Evolutionary conservation across 2,797 vertebrate species (phyloP), one percentile per base, ranked within the genome.

Genomic region (Scyliorhinus canicula): DNA sequence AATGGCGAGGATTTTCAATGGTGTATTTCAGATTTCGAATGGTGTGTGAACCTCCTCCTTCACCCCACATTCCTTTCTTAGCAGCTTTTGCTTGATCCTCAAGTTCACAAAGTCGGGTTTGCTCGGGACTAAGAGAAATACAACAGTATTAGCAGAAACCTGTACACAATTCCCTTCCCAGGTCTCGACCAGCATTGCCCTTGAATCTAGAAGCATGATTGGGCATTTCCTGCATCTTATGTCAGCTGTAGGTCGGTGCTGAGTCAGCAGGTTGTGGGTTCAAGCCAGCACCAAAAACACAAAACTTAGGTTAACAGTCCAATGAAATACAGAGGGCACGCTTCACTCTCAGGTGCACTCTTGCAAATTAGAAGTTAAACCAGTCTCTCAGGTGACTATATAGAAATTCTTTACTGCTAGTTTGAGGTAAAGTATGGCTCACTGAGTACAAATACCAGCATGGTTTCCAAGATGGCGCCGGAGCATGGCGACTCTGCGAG

Each of bases 1-100:
- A 99, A 97, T 99, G 98, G 88, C 99, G 98, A 0, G 99, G 98
- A 96, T 98, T 99, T 95, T 99, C 99, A 1, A 99, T 98, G 96
- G 97, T 98, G 95, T 99, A 99, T 96, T 99, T 99, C 95, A 99
- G 95, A 95, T 99, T 98, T 0, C 99, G 97, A 96, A 99, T 95
- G 24, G 99, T 99, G 95, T 99, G 98, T 0, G 98, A 95, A 0
- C 98, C 98, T 0, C 97, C 97, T 0, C 98, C 99, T 88, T 99
- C 99, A 0, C 98, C 98, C 99, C 99, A 99, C 97, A 98, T 95
- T 7, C 99, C 99, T 96, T 99, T 99, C 97, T 98, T 99, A 65
- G 98, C 96, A 0, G 98, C 96, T 96, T 97, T 98, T 0, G 98
- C 96, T 96, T 99, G 99, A 93, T 99, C 99, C 96, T 99, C 99